Evolutionary conservation across 2,888 invertebrate genomes (phyloP).

Genomic region (Volucella inanis): DNA sequence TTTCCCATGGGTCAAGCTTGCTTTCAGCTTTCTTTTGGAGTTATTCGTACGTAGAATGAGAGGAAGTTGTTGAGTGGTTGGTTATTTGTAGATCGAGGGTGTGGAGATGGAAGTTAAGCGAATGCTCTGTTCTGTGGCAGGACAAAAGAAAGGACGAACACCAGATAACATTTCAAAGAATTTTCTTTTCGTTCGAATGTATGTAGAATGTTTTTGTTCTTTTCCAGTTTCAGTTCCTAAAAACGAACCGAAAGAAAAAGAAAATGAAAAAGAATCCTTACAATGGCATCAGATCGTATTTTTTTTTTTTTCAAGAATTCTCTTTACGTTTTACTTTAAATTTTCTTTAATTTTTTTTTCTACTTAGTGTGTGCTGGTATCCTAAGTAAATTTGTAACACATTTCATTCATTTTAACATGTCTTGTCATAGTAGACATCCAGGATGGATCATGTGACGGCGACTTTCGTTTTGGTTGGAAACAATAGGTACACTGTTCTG

Average conservation of each 20-base stretch:
- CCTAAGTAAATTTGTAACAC: slow-evolving; percentile 35
- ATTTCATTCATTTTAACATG: slow-evolving; percentile 51
- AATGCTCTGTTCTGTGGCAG: slow-evolving; percentile 33
- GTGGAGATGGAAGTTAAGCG: background rate
- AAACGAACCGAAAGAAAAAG: background rate
- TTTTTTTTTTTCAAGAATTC: slow-evolving; percentile 42
- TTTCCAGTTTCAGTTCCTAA: background rate
- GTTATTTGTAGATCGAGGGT: background rate
- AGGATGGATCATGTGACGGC: slow-evolving; percentile 23
- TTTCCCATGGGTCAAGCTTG: slow-evolving; percentile 66
- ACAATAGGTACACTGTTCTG: background rate
- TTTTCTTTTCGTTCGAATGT: slow-evolving; percentile 24
- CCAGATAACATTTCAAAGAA: slow-evolving; percentile 50
- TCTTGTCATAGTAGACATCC: slow-evolving; percentile 1
- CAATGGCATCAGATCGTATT: slow-evolving; percentile 42
- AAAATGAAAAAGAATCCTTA: slow-evolving; percentile 1
- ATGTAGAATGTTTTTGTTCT: slow-evolving; percentile 4
- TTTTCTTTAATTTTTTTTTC: too few relatives aligned
- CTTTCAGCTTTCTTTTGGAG: slow-evolving; percentile 16
- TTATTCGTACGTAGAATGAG: too few relatives aligned
- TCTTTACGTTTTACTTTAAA: background rate
- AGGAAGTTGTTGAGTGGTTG: slow-evolving; percentile 26
- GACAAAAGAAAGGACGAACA: slow-evolving; percentile 68
- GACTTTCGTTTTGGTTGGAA: background rate
- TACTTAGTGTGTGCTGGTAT: background rate